Base-by-base conservation (phyloP, 2,888 invertebrate species). In the Pteria penguin region DNA sequence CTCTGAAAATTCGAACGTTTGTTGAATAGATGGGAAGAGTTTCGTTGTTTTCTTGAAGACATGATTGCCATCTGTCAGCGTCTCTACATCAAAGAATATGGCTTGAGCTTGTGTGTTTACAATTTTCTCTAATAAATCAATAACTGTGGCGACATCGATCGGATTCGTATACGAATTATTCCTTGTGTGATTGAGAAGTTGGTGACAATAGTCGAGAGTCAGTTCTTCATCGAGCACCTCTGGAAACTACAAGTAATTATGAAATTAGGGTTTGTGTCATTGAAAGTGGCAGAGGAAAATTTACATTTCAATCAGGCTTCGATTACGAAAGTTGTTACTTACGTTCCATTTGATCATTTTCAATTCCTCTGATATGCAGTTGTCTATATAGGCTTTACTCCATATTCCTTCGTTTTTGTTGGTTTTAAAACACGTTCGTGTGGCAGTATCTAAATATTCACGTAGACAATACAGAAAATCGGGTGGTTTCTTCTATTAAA, bases 71-170 rank as follows among this genome's bases (percentile, higher is more conserved):
- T 85, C 83, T 4, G 75, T 81, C 86, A 86, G 88, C 54, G 83
- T 80, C 4, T 84, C 80, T 5, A 85, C 84, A 68, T 84, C 79
- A n/a, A 87, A 78, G 0, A 82, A 82, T 24, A 87, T 82, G 22
- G 86, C 83, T 80, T 86, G 67, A 55, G 57, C 66, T 87, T 91
- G 90, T 27, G 88, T 87, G 31, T 87, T 82, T 2, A 91, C 84
- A 1, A 91, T 79, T 71, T 87, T 84, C 22, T 79, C 84, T 14
- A 91, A 76, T 22, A 88, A 81, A 71, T 91, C 89, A n/a, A 91
- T 90, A 45, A 91, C 88, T 1, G 90, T 88, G 22, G 90, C 87
- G 18, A 91, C 87, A 74, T 91, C 91, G 36, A 91, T 87, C 8
- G 90, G 90, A 79, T 91, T 90, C 33, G 82, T 79, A 76, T 88